Evolutionary conservation across 1,140 invertebrate species (phyloP), one percentile per base, ranked within the genome.

Genomic region (Drosophila yakuba): DNA sequence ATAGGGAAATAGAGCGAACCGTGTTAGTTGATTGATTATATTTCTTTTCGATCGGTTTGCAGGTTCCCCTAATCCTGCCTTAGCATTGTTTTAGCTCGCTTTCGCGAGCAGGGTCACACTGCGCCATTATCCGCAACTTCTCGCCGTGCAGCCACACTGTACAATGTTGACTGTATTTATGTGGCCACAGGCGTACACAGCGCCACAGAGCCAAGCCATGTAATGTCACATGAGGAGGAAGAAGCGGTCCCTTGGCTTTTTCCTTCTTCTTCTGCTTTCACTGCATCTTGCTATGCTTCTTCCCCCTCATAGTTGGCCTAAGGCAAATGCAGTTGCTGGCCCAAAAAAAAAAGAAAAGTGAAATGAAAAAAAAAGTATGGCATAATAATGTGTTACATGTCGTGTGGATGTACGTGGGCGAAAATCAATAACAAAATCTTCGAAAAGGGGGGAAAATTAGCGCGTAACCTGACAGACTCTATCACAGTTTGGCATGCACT

Each of bases 401-500:
- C 44, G 28, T 55, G 23, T 41, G 67, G 78, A 51, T 55, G 68
- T 32, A 58, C 55, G 52, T 38, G 32, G 17, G 47, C 23, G 56
- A 79, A 84, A 88, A 88, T 88, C 79, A 88, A 72, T 86, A 81
- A 72, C 58, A 44, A 72, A 75, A 61, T 69, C 56, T 60, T 58
- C 38, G 38, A 38, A 54, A 56, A 75, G 25, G 36, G n/a, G 43
- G 4, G 12, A 44, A 64, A 54, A 47, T 51, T 35, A 35, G 41
- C 14, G 20, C 43, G 41, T 38, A 74, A 74, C 32, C 43, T 38
- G 50, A 76, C 38, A 41, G 20, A 67, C 41, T 54, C 55, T 44
- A 41, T 52, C 28, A 35, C 47, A 35, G 39, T 48, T 60, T 48
- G 11, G 7, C 25, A 23, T 56, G 14, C 73, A 76, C 73, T 66